These are phyloP conservation scores for Drosophila prosaltans DNA, from an alignment of 1,140 invertebrate genomes.

Conservation along the genomic window DNA sequence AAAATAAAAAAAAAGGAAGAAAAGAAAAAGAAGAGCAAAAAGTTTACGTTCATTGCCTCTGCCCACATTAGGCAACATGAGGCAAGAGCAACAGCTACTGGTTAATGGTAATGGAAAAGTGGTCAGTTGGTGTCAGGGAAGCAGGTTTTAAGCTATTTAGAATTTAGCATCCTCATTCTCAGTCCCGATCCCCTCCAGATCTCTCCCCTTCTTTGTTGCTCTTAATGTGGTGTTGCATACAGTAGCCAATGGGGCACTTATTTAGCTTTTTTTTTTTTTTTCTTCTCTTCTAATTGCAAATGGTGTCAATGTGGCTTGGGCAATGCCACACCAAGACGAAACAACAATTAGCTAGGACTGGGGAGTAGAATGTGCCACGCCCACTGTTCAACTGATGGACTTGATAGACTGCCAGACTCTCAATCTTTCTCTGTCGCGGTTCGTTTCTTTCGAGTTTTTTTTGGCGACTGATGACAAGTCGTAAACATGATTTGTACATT, in stretches of 20 bases:
- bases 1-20: constrained; percentile 37
- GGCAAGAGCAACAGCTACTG: constrained; percentile 25
- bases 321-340: constrained; percentile 20
- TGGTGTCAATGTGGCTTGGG: constrained; percentile 64
- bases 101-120: constrained; percentile 11
- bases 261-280: no score
- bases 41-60: constrained; percentile 7
- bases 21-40: neutral
- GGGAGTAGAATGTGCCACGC: constrained; percentile 54
- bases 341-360: constrained; percentile 69
- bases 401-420: constrained; percentile 13
- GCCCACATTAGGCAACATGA: constrained; percentile 30
- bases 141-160: constrained; percentile 69
- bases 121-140: constrained; percentile 4
- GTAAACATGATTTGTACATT: constrained; percentile 81
- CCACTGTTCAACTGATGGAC: constrained; percentile 43
- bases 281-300: constrained; percentile 73
- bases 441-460: constrained; percentile 2
- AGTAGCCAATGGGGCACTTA: constrained; percentile 69
- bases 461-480: constrained; percentile 69
- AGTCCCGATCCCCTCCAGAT: neutral
- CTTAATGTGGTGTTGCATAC: constrained; percentile 13
- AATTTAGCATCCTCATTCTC: constrained; percentile 45
- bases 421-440: constrained; percentile 12
- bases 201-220: no score